Evolutionary conservation across 2,888 invertebrate genomes (phyloP).

Genomic region (Philhelius pedissequus): DNA sequence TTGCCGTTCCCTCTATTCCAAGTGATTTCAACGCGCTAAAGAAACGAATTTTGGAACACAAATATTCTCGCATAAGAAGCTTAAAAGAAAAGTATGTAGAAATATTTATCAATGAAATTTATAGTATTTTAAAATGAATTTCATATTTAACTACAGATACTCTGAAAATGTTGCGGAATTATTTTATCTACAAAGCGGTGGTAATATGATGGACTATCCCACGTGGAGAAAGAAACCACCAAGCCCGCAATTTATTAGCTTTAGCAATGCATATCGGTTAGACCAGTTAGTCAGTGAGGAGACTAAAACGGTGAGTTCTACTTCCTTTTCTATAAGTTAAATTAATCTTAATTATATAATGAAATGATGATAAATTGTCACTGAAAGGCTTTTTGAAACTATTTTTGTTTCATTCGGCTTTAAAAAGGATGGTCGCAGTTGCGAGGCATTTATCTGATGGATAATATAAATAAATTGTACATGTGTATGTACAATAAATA

Average conservation of each 20-base stretch:
- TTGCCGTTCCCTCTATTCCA: slow-evolving; percentile 56
- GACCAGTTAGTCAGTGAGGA: slow-evolving; percentile 81
- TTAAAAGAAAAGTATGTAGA: slow-evolving; percentile 82
- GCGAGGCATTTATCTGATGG: slow-evolving; percentile 75
- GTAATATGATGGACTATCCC: slow-evolving; percentile 93
- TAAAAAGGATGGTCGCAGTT: slow-evolving; percentile 72
- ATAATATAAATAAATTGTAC: background rate
- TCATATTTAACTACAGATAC: slow-evolving; percentile 79
- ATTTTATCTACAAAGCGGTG: slow-evolving; percentile 91
- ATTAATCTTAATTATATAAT: background rate
- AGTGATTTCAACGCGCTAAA: slow-evolving; percentile 81
- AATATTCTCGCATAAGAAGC: slow-evolving; percentile 84
- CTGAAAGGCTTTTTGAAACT: slow-evolving; percentile 70
- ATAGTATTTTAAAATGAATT: background rate
- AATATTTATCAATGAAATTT: background rate
- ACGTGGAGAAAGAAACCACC: slow-evolving; percentile 91
- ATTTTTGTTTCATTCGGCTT: slow-evolving; percentile 70
- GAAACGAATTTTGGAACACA: slow-evolving; percentile 85
- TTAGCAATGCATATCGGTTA: slow-evolving; percentile 86
- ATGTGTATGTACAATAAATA: no score
- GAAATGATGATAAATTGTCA: slow-evolving; percentile 71
- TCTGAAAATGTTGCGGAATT: slow-evolving; percentile 90
- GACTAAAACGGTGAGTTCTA: slow-evolving; percentile 72
- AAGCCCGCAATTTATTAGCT: slow-evolving; percentile 86
- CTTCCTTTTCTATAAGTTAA: background rate